phyloP scores from a whole-genome alignment of 2,113 vertebrate genomes.

The Sinocyclocheilus rhinocerous region DNA sequence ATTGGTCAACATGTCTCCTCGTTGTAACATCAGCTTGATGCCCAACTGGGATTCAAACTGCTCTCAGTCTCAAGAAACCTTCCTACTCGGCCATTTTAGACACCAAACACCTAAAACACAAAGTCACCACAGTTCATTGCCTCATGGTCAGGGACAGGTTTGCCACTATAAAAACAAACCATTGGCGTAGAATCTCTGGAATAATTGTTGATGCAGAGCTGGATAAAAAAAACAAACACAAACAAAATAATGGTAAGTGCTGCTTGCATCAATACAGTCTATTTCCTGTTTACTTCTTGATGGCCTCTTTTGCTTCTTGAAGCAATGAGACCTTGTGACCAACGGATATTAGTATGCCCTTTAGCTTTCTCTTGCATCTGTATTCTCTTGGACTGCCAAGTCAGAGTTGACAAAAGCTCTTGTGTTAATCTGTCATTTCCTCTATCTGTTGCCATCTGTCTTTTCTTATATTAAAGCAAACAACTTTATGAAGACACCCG shows the following conservation, averaged over 20 bases:
- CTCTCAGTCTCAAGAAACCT: neutral
- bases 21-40: constrained; percentile 30
- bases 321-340: neutral
- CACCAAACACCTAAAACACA: constrained; percentile 28
- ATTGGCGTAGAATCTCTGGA: constrained; percentile 61
- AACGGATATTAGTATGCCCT: constrained; percentile 17
- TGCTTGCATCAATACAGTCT: constrained; percentile 48
- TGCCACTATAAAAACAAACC: constrained; percentile 64
- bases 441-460: neutral
- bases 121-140: constrained; percentile 65
- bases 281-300: constrained; percentile 36
- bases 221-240: constrained; percentile 67
- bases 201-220: constrained; percentile 66
- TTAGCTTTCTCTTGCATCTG: neutral
- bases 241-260: constrained; percentile 61
- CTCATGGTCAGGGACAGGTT: constrained; percentile 55
- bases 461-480: constrained; percentile 13
- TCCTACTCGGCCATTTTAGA: constrained; percentile 5
- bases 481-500: neutral
- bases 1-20: neutral
- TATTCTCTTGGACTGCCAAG: neutral
- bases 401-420: neutral
- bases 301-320: constrained; percentile 2
- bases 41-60: constrained; percentile 35
- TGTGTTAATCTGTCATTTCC: constrained; percentile 1